Evolutionary conservation across 2,888 invertebrate genomes (phyloP), one percentile per base, ranked within the genome.

Genomic region (Macropis europaea): DNA sequence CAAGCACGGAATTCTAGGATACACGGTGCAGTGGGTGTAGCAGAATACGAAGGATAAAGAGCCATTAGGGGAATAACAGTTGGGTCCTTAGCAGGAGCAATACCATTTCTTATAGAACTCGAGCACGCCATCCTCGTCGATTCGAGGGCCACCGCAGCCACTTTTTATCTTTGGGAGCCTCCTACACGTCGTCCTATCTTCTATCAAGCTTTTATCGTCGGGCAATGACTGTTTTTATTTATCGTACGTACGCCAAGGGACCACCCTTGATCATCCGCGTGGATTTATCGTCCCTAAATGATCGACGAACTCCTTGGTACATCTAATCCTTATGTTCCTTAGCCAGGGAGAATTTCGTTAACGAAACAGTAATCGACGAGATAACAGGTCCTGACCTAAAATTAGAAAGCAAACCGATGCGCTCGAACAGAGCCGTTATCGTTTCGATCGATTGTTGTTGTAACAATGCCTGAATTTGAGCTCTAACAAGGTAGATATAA

Each of bases 31-130:
- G 22, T 24, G 11, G 36, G 45, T 45, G 69, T 28, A 17, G 17
- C 47, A 53, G 36, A 72, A 61, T 42, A 40, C 43, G n/a, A n/a
- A n/a, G n/a, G n/a, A n/a, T n/a, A n/a, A 71, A 56, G 30, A 43
- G 28, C 59, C 54, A 28, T 68, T 56, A 71, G 19, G 19, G 9
- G 38, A 13, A 48, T 13, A 32, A 13, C 28, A 28, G 47, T 32
- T 17, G 32, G 32, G 32, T 69, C 48, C 57, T 70, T 38, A 15
- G 40, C n/a, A 62, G 30, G 11, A 52, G 61, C 45, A 52, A 57
- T 72, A 50, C 28, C 24, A 22, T 52, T 70, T 72, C 70, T 70
- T 70, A 72, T 47, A 57, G 70, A 28, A 52, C 52, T 11, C 17
- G 9, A 36, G 15, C 71, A 71, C 61, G 71, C 69, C 26, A 71